Evolutionary conservation across 2,888 invertebrate genomes (phyloP).

Genomic region (Zygogramma bicolorata): DNA sequence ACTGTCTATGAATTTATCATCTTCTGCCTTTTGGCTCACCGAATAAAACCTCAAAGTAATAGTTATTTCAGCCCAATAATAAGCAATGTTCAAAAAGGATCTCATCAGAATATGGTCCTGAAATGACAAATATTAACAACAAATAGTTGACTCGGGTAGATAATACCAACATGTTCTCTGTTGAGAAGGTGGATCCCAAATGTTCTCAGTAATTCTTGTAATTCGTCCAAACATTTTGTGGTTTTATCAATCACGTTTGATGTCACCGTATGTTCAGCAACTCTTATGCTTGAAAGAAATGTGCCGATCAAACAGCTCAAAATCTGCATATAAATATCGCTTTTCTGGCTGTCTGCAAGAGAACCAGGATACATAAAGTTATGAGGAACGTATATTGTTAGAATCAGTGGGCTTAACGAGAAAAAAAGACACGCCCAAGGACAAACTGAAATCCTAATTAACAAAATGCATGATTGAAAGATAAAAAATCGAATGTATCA

Average conservation of each 20-base stretch:
- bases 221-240: slow-evolving; percentile 56
- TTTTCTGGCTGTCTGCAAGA: slow-evolving; percentile 47
- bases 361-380: background rate
- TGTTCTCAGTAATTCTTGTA: slow-evolving; percentile 57
- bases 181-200: slow-evolving; percentile 60
- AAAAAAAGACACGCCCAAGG: too few relatives aligned
- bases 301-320: slow-evolving; percentile 55
- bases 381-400: too few relatives aligned
- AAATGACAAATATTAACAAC: slow-evolving; percentile 27
- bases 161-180: slow-evolving; percentile 61
- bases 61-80: slow-evolving; percentile 62
- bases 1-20: slow-evolving; percentile 49
- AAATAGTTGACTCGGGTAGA: background rate
- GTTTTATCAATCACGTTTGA: slow-evolving; percentile 58
- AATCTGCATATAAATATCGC: slow-evolving; percentile 58
- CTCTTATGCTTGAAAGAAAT: slow-evolving; percentile 58
- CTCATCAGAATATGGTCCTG: slow-evolving; percentile 62
- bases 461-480: too few relatives aligned
- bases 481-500: too few relatives aligned
- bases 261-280: slow-evolving; percentile 60
- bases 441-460: too few relatives aligned
- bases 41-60: slow-evolving; percentile 59
- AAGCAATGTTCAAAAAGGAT: slow-evolving; percentile 61
- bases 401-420: too few relatives aligned
- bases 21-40: slow-evolving; percentile 47